Conservation (phyloP, 1,140 invertebrate species). For the Penaeus chinensis region DNA sequence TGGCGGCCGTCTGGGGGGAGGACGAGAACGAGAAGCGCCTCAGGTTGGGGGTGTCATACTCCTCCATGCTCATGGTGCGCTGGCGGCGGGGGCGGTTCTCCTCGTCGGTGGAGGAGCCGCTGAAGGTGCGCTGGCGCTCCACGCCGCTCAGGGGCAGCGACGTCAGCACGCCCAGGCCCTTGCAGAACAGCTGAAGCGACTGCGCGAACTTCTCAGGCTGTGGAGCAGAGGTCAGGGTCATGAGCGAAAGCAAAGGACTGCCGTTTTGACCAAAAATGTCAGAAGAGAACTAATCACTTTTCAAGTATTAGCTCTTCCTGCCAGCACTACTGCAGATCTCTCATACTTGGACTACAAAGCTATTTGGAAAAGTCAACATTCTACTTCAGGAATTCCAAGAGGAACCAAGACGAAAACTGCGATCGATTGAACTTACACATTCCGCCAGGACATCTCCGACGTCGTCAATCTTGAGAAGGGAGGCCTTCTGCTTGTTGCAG, state of each 20-base stretch:
- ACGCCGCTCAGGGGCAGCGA: constrained; percentile 79
- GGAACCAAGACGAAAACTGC: too few relatives aligned
- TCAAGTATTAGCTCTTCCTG: too few relatives aligned
- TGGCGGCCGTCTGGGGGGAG: constrained; percentile 55
- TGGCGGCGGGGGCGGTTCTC: constrained; percentile 67
- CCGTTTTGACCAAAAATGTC: too few relatives aligned
- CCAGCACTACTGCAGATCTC: too few relatives aligned
- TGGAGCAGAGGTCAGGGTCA: constrained; percentile 12
- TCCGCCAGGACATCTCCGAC: constrained; percentile 84
- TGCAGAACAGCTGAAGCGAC: constrained; percentile 83
- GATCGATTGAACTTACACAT: constrained; percentile 72
- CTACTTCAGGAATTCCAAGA: background rate
- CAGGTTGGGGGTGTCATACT: constrained; percentile 83
- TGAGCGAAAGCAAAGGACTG: background rate
- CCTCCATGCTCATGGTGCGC: constrained; percentile 78
- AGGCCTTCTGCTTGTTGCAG: constrained; percentile 83
- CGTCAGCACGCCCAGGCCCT: constrained; percentile 82
- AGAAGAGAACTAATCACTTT: too few relatives aligned
- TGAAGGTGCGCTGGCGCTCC: constrained; percentile 74
- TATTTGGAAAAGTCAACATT: too few relatives aligned
- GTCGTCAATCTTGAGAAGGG: constrained; percentile 84
- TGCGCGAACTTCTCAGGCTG: constrained; percentile 86
- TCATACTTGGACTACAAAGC: too few relatives aligned
- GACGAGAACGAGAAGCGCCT: constrained; percentile 77
- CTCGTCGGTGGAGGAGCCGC: constrained; percentile 71